A percentile compares a stretch with the other conserved stretches of the same genome.
phyloP scores from a whole-genome alignment of 2,888 invertebrate species.

The Limnephilus lunatus region DNA sequence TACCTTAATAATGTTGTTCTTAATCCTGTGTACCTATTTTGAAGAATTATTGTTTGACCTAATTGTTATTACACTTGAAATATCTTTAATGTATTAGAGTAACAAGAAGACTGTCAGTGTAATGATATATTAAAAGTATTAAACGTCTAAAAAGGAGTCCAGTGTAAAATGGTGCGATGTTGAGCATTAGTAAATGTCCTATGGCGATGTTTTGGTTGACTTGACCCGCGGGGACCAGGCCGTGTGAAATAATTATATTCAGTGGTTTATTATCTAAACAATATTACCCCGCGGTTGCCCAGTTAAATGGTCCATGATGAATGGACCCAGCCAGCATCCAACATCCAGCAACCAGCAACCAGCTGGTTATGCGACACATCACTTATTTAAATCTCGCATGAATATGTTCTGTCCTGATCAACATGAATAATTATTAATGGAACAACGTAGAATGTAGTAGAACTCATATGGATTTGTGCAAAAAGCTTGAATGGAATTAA shows the following conservation, averaged over 20 bases:
- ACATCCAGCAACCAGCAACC: slow-evolving; percentile 13
- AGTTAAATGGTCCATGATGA: slow-evolving; percentile 39
- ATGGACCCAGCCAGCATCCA: slow-evolving; percentile 32
- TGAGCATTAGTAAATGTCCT: slow-evolving; percentile 17
- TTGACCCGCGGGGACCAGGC: slow-evolving; percentile 50
- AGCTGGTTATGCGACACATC: slow-evolving; percentile 14
- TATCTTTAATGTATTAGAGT: too few relatives aligned
- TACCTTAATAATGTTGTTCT: too few relatives aligned
- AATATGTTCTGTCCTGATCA: not conserved
- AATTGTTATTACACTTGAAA: too few relatives aligned
- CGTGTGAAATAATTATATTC: slow-evolving; percentile 50
- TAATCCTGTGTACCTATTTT: too few relatives aligned
- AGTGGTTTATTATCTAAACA: slow-evolving; percentile 37
- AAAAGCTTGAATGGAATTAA: not conserved
- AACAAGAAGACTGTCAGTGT: too few relatives aligned
- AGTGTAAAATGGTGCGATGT: not conserved
- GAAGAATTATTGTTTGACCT: too few relatives aligned
- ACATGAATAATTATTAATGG: not conserved
- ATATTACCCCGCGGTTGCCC: slow-evolving; percentile 31
- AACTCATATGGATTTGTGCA: not conserved
- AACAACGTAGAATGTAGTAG: not conserved
- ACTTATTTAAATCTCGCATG: not conserved
- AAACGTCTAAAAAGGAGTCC: not conserved
- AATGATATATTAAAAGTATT: not conserved
- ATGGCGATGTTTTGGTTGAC: slow-evolving; percentile 54